Conservation (phyloP, 2,888 invertebrate genomes). For the Hypena proboscidalis region DNA sequence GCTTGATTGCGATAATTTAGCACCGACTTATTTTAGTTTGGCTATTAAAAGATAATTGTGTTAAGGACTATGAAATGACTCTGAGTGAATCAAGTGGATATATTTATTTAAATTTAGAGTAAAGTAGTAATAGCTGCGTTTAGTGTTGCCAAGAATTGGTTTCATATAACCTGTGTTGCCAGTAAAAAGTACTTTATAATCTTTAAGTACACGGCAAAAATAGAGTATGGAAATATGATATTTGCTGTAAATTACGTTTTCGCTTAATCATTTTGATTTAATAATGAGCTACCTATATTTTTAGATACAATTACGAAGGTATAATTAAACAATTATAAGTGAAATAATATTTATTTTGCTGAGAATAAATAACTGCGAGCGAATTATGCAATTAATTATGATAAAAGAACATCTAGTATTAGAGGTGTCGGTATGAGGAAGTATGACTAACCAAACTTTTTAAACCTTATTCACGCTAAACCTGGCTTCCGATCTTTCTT, state of each 20-base stretch:
- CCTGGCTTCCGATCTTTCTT: no score
- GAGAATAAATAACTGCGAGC: slow-evolving; percentile 24
- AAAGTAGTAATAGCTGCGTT: no score
- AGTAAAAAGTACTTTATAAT: no score
- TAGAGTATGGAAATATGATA: no score
- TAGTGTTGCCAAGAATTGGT: no score
- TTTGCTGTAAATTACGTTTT: background rate
- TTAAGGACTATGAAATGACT: slow-evolving; percentile 58
- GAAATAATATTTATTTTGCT: slow-evolving; percentile 30
- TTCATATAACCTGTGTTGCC: no score
- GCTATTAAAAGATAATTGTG: slow-evolving; percentile 72
- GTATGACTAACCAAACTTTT: slow-evolving; percentile 2
- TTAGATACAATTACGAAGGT: slow-evolving; percentile 23
- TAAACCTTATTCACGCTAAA: no score
- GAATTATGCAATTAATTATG: slow-evolving; percentile 27
- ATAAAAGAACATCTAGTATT: slow-evolving; percentile 28
- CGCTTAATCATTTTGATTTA: slow-evolving; percentile 20
- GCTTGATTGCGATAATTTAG: slow-evolving; percentile 71
- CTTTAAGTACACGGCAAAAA: no score
- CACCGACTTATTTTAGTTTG: slow-evolving; percentile 68
- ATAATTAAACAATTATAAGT: slow-evolving; percentile 33
- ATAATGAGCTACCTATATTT: slow-evolving; percentile 35
- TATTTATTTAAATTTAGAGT: no score
- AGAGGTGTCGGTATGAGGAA: slow-evolving; percentile 11
- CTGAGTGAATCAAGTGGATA: background rate